Conservation (phyloP, 2,113 vertebrate species). For the Marcusenius ussheri region DNA sequence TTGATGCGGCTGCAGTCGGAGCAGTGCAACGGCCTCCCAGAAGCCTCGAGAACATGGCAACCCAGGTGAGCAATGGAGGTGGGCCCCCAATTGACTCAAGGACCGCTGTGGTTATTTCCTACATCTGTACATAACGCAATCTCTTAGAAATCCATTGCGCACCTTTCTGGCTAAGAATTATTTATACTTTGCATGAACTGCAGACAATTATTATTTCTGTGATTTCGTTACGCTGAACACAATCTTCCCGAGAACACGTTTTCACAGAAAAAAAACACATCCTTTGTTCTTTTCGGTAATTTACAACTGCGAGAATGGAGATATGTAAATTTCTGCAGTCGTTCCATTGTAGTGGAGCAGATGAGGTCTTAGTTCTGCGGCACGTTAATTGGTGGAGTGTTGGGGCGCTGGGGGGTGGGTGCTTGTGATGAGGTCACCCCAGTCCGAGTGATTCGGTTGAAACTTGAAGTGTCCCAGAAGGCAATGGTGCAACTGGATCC, state of each 20-base stretch:
- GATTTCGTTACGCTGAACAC: not conserved
- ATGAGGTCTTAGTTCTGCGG: not conserved
- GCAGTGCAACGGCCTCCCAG: not conserved
- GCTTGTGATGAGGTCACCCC: not conserved
- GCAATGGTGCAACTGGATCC: not conserved
- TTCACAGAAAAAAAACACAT: not conserved
- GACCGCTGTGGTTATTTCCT: not conserved
- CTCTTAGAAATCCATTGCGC: not conserved
- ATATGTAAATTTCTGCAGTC: not conserved
- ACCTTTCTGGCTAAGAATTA: not conserved
- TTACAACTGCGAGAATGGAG: not conserved
- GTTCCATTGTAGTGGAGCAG: not conserved
- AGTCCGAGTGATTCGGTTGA: not conserved
- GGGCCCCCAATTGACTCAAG: not conserved
- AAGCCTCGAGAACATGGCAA: not conserved
- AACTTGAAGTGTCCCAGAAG: not conserved
- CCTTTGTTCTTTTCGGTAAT: not conserved
- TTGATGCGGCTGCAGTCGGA: not conserved
- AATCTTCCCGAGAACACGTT: not conserved
- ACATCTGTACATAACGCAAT: not conserved
- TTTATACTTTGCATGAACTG: not conserved
- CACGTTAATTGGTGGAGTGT: not conserved
- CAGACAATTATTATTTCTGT: not conserved
- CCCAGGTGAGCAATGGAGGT: not conserved
- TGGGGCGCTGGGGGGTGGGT: not conserved